Evolutionary conservation across 2,888 invertebrate species (phyloP), one percentile per base, ranked within the genome.

Genomic region (Drosophila eohydei): DNA sequence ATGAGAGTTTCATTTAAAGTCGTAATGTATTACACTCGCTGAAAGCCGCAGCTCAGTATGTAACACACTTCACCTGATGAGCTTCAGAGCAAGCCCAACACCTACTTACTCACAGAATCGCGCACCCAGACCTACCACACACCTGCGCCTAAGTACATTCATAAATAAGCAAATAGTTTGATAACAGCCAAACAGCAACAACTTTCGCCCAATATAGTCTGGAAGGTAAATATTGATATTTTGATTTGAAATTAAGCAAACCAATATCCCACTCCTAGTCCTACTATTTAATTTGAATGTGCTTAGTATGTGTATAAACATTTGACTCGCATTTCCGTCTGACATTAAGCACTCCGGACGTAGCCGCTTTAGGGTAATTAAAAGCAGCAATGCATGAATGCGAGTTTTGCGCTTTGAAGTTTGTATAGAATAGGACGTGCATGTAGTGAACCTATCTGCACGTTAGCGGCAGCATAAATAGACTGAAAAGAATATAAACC

Each of bases 191-290:
- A 71, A 58, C 69, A 41, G 36, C 56, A 63, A 59, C n/a, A 66
- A 55, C 43, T 34, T 38, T 11, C 36, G n/a, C 12, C 11, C 58
- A 41, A 36, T 46, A 34, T 21, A 44, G 32, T 54, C 51, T 60
- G 14, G 12, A 28, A 46, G 52, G 65, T 69, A 81, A 87, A 89
- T 79, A 89, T 87, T 81, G 70, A 81, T 89, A 69, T 74, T 84
- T 89, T 77, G 82, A 79, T 83, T 83, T 68, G 64, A 74, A 77
- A 89, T 79, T 64, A 70, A 74, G 71, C 58, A 67, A 69, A 58
- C 79, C 68, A 60, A 74, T 70, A 61, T 34, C 55, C 62, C 65
- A 57, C 32, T 30, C 60, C 56, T 58, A 36, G 52, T 38, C 70
- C 67, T 16, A 34, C 34, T 50, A 51, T 36, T 32, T 38, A 63